Conservation (phyloP, 1,140 invertebrate species). For the Aphelinus certus region DNA sequence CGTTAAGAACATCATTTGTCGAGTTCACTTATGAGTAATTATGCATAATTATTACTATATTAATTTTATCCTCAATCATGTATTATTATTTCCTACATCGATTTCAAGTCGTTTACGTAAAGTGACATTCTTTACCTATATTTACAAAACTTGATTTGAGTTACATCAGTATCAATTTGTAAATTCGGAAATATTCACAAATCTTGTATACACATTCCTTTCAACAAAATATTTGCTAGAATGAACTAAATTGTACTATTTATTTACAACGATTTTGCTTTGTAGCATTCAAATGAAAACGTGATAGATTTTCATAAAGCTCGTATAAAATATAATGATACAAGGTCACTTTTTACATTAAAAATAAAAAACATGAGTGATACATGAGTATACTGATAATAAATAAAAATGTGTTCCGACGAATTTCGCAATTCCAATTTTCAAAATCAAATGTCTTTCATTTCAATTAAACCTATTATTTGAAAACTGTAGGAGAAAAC, state of each 20-base stretch:
- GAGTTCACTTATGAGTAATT: conserved; percentile 21
- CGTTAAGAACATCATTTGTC: conserved; percentile 29
- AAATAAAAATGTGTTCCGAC: conserved; percentile 1
- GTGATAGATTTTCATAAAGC: conserved; percentile 14
- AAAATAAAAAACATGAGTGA: conserved; percentile 6
- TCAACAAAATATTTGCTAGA: conserved; percentile 23
- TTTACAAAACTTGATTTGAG: conserved; percentile 31
- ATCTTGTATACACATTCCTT: conserved; percentile 20
- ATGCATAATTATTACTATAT: conserved; percentile 24
- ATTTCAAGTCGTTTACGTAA: conserved; percentile 29
- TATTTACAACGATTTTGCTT: conserved; percentile 35
- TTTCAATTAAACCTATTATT: neutral
- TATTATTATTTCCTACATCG: conserved; percentile 29
- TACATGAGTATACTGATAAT: conserved; percentile 12
- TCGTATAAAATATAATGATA: conserved; percentile 4
- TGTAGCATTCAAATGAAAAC: conserved; percentile 18
- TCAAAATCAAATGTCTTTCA: neutral
- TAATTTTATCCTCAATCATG: conserved; percentile 28
- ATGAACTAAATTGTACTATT: conserved; percentile 30
- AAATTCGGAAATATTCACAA: conserved; percentile 32
- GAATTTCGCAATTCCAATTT: conserved; percentile 11
- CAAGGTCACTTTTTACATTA: conserved; percentile 1
- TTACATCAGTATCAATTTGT: conserved; percentile 2
- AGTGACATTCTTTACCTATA: conserved; percentile 31
- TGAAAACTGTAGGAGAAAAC: conserved; percentile 13